phyloP scores from a whole-genome alignment of 1,140 invertebrate species.

The Leptestheria dahalacensis region DNA sequence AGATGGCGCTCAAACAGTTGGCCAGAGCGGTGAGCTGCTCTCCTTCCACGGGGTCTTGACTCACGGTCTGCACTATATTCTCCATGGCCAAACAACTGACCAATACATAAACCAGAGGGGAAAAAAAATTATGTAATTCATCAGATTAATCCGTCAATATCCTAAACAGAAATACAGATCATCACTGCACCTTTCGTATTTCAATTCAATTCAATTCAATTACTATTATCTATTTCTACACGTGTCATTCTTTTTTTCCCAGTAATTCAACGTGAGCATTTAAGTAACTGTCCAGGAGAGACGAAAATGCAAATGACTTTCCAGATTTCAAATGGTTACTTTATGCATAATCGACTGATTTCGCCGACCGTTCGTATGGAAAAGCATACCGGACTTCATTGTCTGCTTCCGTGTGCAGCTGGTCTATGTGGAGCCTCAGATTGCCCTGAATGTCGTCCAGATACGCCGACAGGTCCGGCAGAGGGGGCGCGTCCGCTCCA shows the following conservation, averaged over 20 bases:
- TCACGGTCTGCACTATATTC: constrained; percentile 45
- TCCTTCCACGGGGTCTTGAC: constrained; percentile 28
- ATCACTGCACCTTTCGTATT: no score
- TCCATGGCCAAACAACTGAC: constrained; percentile 50
- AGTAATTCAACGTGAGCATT: no score
- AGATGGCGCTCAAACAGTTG: constrained; percentile 7
- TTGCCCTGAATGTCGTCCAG: neutral
- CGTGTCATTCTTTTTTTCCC: no score
- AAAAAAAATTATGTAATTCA: no score
- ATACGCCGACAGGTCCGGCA: neutral
- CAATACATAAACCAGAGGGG: neutral
- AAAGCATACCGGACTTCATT: neutral
- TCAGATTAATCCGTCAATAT: no score
- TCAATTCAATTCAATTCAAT: no score
- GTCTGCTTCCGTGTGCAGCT: neutral
- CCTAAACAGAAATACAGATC: no score
- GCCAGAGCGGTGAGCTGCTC: constrained; percentile 8
- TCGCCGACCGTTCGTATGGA: no score
- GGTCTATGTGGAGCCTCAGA: neutral
- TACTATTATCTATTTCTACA: no score
- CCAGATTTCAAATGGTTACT: neutral
- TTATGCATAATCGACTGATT: no score
- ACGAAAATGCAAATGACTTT: neutral
- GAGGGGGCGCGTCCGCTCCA: neutral
- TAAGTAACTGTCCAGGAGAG: no score